These are phyloP conservation scores for Rhagonycha lutea DNA, from an alignment of 2,888 invertebrate genomes.

Conservation along the genomic window DNA sequence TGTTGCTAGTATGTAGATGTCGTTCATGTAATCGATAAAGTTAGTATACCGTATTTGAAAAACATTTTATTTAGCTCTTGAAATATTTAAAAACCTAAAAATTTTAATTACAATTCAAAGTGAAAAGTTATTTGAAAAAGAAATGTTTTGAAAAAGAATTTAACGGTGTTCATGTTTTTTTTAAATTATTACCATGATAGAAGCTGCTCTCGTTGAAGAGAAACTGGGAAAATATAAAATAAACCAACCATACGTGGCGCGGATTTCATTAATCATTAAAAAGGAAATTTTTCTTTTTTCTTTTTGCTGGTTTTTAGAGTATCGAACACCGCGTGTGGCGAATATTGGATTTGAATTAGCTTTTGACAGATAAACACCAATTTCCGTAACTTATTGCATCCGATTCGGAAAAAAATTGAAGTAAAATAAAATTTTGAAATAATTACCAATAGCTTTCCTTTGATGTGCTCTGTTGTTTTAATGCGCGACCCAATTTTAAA, in stretches of 20 bases:
- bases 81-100: background rate
- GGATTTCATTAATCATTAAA: background rate
- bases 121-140: background rate
- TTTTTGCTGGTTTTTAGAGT: background rate
- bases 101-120: background rate
- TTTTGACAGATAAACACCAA: background rate
- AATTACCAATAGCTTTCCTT: background rate
- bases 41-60: background rate
- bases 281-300: background rate
- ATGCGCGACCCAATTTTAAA: background rate
- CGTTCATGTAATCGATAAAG: background rate
- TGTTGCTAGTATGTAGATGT: background rate
- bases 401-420: background rate
- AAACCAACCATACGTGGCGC: background rate
- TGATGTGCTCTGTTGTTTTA: background rate
- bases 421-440: background rate
- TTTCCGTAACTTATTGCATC: slow-evolving; percentile 4
- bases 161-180: background rate
- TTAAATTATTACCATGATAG: background rate
- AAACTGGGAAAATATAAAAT: background rate
- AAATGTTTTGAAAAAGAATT: background rate
- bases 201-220: background rate
- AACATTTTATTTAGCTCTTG: background rate
- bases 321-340: slow-evolving; percentile 6
- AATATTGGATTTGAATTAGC: slow-evolving; percentile 13